Evolutionary conservation across 2,113 vertebrate species (phyloP).

Genomic region (Gobiocypris rarus): DNA sequence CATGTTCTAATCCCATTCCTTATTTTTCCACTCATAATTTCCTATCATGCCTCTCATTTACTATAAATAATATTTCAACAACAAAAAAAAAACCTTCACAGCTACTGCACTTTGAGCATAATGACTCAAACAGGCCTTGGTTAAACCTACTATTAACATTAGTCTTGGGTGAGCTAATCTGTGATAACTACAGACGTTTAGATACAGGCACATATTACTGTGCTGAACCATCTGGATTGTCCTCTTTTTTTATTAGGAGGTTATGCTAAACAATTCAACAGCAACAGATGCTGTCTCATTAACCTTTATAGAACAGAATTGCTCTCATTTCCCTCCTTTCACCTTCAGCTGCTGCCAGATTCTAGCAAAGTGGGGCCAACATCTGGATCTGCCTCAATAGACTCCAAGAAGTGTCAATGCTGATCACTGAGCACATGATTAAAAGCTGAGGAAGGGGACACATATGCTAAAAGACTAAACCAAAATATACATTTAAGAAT

Average conservation of each 20-base stretch:
- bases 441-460: neutral
- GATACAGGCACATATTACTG: conserved; percentile 57
- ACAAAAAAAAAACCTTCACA: neutral
- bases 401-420: conserved; percentile 14
- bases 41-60: neutral
- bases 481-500: neutral
- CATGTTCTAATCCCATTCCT: neutral
- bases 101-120: neutral
- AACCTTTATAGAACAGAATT: conserved; percentile 68
- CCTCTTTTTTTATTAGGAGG: conserved; percentile 44
- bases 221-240: conserved; percentile 46
- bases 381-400: conserved; percentile 39
- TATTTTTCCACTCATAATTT: neutral
- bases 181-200: neutral
- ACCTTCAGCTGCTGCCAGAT: conserved; percentile 66
- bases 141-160: neutral
- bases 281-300: conserved; percentile 74
- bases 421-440: conserved; percentile 27
- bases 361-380: conserved; percentile 42
- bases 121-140: neutral
- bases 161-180: conserved; percentile 9
- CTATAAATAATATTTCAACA: neutral
- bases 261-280: conserved; percentile 62
- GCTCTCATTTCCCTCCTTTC: conserved; percentile 59
- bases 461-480: conserved; percentile 25